Percentiles rank a stretch among this genome's conserved stretches.
phyloP scores from a whole-genome alignment of 1,140 invertebrate genomes.

The Drosophila sp. region DNA sequence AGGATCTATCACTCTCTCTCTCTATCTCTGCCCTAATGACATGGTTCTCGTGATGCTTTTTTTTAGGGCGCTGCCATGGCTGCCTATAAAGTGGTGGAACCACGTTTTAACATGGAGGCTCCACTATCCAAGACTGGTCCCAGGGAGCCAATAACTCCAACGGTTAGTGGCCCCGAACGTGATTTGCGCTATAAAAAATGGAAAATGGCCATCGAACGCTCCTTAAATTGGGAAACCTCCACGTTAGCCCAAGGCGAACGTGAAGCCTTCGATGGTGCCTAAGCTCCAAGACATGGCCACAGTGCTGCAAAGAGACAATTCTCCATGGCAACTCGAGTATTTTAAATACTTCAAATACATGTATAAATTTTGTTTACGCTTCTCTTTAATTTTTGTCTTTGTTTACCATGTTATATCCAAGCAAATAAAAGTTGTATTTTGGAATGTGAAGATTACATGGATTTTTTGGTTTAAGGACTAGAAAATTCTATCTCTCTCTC shows the following conservation, averaged over 20 bases:
- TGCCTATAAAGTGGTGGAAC: conserved; percentile 88
- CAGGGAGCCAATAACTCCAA: conserved; percentile 85
- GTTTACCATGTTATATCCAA: background rate
- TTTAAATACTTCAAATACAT: background rate
- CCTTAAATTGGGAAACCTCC: conserved; percentile 89
- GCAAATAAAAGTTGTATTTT: conserved; percentile 2
- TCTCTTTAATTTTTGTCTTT: too few species aligned
- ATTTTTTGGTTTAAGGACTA: too few species aligned
- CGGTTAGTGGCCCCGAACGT: conserved; percentile 88
- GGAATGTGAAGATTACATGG: background rate
- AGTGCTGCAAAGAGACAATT: background rate
- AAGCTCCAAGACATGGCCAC: background rate
- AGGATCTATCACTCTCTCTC: background rate
- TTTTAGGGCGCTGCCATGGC: conserved; percentile 89
- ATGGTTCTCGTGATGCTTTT: background rate
- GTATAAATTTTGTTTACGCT: too few species aligned
- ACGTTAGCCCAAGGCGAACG: conserved; percentile 61
- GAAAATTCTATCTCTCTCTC: too few species aligned
- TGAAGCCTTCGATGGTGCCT: conserved; percentile 63
- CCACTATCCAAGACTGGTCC: conserved; percentile 80
- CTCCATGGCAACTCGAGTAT: conserved; percentile 8
- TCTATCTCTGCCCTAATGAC: background rate
- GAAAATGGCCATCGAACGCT: conserved; percentile 93
- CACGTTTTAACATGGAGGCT: conserved; percentile 85
- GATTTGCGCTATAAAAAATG: conserved; percentile 90